phyloP scores from a whole-genome alignment of 2,113 vertebrate genomes.

The Emydura subglobosa region DNA sequence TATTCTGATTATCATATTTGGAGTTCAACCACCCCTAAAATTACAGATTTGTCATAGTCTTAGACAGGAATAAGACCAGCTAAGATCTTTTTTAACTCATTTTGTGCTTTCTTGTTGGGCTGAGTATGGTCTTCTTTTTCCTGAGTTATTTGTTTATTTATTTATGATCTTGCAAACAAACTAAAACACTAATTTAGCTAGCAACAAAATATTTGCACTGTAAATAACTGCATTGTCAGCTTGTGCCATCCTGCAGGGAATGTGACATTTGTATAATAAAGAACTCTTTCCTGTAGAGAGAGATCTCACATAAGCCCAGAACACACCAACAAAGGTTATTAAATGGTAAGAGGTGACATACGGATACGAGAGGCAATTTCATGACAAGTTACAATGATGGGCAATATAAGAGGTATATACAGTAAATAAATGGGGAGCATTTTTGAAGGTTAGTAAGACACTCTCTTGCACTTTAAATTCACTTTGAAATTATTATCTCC shows the following conservation, averaged over 20 bases:
- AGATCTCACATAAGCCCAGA: rapidly evolving
- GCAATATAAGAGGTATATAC: not conserved
- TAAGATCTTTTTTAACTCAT: rapidly evolving
- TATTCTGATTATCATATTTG: not conserved
- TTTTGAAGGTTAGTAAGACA: not conserved
- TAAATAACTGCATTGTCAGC: not conserved
- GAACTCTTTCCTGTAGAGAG: not conserved
- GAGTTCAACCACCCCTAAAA: not conserved
- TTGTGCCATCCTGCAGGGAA: not conserved
- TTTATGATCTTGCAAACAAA: not conserved
- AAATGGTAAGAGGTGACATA: not conserved
- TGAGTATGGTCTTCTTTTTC: not conserved
- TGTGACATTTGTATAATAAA: not conserved
- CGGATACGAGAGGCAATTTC: not conserved
- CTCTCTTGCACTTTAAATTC: not conserved
- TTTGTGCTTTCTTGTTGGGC: not conserved
- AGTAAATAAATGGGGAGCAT: not conserved
- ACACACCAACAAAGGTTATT: not conserved
- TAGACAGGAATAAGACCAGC: not conserved
- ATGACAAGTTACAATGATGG: not conserved
- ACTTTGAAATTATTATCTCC: not conserved
- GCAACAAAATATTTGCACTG: constrained; percentile 25
- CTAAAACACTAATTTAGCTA: not conserved
- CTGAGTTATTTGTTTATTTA: not conserved
- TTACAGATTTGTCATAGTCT: not conserved